phyloP scores from a whole-genome alignment of 2,888 invertebrate genomes.

The Gastrophysa polygoni region DNA sequence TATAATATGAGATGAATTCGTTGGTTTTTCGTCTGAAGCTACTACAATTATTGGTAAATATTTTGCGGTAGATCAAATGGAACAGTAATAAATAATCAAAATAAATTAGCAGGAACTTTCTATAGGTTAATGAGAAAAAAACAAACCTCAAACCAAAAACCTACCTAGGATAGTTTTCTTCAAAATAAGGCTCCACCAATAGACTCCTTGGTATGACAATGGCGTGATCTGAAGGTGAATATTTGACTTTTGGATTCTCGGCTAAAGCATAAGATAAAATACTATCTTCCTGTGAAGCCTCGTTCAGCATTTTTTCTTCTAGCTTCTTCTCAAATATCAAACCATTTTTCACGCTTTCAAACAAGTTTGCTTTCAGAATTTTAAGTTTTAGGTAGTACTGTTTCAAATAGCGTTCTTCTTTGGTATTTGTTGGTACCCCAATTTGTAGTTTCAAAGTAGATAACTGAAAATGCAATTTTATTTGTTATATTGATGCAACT shows the following conservation, averaged over 20 bases:
- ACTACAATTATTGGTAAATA: too few species aligned
- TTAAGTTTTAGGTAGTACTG: conserved; percentile 56
- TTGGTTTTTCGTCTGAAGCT: too few species aligned
- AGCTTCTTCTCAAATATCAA: conserved; percentile 57
- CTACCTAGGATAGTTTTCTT: conserved; percentile 58
- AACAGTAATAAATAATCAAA: too few species aligned
- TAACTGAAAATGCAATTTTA: conserved; percentile 59
- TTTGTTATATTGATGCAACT: conserved; percentile 10
- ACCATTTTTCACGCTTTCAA: conserved; percentile 60
- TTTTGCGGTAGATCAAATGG: too few species aligned
- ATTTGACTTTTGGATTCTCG: conserved; percentile 49
- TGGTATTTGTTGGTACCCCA: conserved; percentile 56
- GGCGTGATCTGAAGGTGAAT: conserved; percentile 58
- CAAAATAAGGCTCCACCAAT: conserved; percentile 56
- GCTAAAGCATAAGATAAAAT: conserved; percentile 35
- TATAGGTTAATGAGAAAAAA: too few species aligned
- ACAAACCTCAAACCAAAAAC: conserved; percentile 35
- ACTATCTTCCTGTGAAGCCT: conserved; percentile 52
- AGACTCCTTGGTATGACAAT: conserved; percentile 60
- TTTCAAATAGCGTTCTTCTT: conserved; percentile 53
- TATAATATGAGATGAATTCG: too few species aligned
- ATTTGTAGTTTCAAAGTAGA: conserved; percentile 57
- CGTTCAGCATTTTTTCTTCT: conserved; percentile 54
- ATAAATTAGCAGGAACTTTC: too few species aligned
- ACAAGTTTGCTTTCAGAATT: conserved; percentile 61